A percentile compares a stretch with the other conserved stretches of the same genome.
These are phyloP conservation scores for Abscondita cerata DNA, from an alignment of 2,888 invertebrate species.

Conservation along the genomic window DNA sequence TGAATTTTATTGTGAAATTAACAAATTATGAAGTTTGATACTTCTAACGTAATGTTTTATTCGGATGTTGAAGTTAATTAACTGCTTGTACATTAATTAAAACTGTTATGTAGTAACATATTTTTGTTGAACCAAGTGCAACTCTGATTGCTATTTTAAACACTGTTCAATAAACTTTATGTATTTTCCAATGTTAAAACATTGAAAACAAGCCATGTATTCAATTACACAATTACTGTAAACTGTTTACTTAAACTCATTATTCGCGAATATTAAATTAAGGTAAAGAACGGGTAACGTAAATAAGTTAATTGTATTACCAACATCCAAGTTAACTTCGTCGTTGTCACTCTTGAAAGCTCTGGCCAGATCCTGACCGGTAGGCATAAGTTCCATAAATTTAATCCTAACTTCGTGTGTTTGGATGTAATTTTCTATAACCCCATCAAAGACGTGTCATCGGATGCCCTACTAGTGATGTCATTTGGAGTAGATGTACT, in stretches of 20 bases:
- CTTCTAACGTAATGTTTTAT: no score
- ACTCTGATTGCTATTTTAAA: no score
- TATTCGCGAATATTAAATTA: constrained; percentile 2
- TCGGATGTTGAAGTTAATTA: no score
- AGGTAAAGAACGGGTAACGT: background rate
- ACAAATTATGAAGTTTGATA: no score
- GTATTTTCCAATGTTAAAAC: no score
- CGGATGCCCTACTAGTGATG: constrained; percentile 60
- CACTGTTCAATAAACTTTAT: no score
- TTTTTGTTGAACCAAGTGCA: no score
- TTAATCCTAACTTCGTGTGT: constrained; percentile 77
- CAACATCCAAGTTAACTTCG: constrained; percentile 59
- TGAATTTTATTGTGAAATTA: no score
- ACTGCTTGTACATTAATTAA: no score
- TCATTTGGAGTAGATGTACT: constrained; percentile 61
- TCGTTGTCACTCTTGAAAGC: constrained; percentile 65
- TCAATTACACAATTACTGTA: background rate
- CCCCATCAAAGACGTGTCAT: constrained; percentile 64
- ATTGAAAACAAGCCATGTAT: no score
- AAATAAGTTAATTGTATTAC: constrained; percentile 51
- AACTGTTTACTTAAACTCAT: background rate
- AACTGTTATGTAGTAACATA: no score
- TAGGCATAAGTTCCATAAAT: constrained; percentile 71
- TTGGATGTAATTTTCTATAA: constrained; percentile 71
- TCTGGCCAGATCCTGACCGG: constrained; percentile 62